phyloP scores from a whole-genome alignment of 2,888 invertebrate species.

The Ariolimax columbianus region DNA sequence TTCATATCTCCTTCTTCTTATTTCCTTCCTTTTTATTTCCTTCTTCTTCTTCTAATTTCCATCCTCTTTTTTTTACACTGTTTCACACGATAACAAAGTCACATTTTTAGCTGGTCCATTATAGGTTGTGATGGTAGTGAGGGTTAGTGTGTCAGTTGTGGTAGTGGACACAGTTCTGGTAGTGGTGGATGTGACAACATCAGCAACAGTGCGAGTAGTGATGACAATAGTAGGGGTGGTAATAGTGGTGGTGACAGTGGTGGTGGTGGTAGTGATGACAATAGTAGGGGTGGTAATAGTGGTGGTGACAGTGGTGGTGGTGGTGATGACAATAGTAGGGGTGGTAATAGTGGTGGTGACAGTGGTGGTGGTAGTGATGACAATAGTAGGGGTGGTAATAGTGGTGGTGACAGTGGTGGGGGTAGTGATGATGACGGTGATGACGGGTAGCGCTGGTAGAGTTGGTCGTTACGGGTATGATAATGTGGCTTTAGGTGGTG shows the following conservation, averaged over 20 bases:
- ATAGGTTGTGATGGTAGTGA: background rate
- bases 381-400: too few species aligned
- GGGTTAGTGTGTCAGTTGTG: background rate
- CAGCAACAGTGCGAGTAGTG: background rate
- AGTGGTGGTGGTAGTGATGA: background rate
- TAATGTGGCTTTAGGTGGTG: conserved; percentile 2
- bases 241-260: background rate
- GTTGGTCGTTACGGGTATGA: background rate
- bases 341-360: too few species aligned
- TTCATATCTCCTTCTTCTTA: too few species aligned
- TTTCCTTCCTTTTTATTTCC: too few species aligned
- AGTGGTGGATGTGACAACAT: background rate
- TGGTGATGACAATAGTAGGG: too few species aligned
- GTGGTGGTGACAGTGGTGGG: too few species aligned
- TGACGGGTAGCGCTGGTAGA: conserved; percentile 5
- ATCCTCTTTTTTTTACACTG: too few species aligned
- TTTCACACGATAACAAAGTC: too few species aligned
- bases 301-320: conserved; percentile 2
- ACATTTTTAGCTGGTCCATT: background rate
- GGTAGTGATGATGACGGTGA: too few species aligned
- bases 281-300: too few species aligned
- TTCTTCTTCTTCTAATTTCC: too few species aligned
- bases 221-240: too few species aligned
- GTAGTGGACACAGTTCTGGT: background rate
- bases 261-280: background rate